Evolutionary conservation across 2,113 vertebrate genomes (phyloP).

Genomic region (Phalacrocorax brasilianus): DNA sequence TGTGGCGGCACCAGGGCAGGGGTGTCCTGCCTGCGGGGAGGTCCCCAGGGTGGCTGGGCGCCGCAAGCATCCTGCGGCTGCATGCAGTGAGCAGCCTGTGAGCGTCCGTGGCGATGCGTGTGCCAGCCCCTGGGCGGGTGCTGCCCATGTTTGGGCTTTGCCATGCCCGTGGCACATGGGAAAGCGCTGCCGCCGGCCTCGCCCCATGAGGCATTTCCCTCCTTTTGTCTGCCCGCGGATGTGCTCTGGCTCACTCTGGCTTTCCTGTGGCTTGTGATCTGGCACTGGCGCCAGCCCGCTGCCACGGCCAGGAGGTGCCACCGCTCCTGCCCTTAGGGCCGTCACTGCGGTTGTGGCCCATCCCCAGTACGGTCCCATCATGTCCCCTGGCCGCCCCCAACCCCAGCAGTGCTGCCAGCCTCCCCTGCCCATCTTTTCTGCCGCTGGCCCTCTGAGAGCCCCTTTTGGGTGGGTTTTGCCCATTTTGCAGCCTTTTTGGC

Average conservation of each 20-base stretch:
- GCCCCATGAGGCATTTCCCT: neutral
- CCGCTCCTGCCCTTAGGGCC: neutral
- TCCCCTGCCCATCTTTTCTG: too few relatives aligned
- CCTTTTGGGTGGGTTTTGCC: neutral
- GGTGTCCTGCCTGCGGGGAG: neutral
- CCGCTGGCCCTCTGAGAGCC: neutral
- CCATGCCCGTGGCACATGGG: fast-evolving
- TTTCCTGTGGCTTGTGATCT: neutral
- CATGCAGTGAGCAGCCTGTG: neutral
- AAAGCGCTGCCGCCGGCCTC: neutral
- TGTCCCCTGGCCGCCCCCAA: neutral
- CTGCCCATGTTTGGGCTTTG: neutral
- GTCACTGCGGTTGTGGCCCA: fast-evolving
- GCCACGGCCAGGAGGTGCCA: neutral
- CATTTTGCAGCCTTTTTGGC: neutral
- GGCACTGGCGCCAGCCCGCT: neutral
- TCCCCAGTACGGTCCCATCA: fast-evolving
- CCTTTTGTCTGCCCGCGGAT: neutral
- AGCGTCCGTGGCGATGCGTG: fast-evolving
- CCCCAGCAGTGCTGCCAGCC: neutral
- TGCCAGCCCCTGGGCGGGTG: neutral
- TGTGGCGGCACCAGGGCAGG: neutral
- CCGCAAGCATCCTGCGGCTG: neutral
- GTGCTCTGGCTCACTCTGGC: neutral
- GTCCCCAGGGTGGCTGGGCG: neutral